phyloP scores from a whole-genome alignment of 2,797 vertebrate genomes.

The Neopelma chrysocephalum region DNA sequence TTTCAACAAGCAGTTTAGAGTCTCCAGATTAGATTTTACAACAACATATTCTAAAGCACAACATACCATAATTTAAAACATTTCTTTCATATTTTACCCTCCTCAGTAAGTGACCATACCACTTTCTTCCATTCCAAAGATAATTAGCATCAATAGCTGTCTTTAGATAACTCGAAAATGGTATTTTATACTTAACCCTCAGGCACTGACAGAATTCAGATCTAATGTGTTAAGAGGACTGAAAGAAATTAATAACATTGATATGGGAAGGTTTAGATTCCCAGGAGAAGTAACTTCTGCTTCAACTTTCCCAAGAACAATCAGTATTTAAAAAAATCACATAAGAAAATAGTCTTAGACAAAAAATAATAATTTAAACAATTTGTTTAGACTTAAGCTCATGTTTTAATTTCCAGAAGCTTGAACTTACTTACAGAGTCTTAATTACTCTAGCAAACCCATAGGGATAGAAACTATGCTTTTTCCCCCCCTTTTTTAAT shows the following conservation, averaged over 20 bases:
- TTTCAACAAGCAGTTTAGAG: neutral
- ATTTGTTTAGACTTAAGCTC: neutral
- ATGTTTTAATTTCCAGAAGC: neutral
- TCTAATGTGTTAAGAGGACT: neutral
- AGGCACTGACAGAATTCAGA: neutral
- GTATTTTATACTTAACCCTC: neutral
- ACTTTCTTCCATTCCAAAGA: neutral
- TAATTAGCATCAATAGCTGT: neutral
- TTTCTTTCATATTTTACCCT: neutral
- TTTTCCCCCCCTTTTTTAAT: neutral
- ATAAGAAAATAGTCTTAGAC: neutral
- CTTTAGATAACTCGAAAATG: neutral
- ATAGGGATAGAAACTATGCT: neutral
- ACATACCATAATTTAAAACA: neutral
- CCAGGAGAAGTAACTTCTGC: neutral
- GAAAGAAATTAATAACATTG: neutral
- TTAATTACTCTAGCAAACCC: neutral
- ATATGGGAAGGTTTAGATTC: neutral
- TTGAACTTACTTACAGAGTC: neutral
- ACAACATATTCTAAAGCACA: neutral
- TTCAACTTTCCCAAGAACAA: neutral
- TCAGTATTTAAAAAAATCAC: neutral
- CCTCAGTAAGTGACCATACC: neutral
- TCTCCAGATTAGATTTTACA: neutral
- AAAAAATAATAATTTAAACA: neutral